A percentile compares a stretch with the other conserved stretches of the same genome.
Evolutionary conservation across 1,140 invertebrate species (phyloP).

Genomic region (Wasmannia auropunctata): DNA sequence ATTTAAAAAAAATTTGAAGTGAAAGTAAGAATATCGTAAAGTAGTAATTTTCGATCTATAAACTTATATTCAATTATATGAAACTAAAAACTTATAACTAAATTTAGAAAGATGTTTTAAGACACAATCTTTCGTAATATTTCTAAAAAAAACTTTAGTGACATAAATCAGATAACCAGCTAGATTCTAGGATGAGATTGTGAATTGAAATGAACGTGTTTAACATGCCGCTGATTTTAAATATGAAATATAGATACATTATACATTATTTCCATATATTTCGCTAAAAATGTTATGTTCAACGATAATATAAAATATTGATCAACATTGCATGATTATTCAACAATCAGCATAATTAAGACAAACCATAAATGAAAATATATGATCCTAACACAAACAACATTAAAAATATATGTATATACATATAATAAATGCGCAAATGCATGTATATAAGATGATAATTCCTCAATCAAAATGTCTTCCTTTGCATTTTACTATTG

Average conservation of each 20-base stretch:
- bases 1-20: no score
- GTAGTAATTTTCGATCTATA: neutral
- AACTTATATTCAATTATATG: neutral
- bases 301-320: neutral
- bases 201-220: neutral
- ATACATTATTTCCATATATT: neutral
- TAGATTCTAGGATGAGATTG: neutral
- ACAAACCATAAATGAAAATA: neutral
- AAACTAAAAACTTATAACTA: neutral
- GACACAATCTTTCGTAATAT: neutral
- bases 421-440: neutral
- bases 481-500: neutral
- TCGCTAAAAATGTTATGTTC: neutral
- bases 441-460: neutral
- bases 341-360: neutral
- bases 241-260: neutral
- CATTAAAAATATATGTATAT: neutral
- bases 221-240: no score
- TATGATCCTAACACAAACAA: neutral
- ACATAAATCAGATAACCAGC: neutral
- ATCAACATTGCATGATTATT: neutral
- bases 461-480: conserved; percentile 11
- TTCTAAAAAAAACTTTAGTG: neutral
- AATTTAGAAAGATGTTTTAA: neutral
- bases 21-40: neutral